These are phyloP conservation scores for Odontomachus brunneus DNA, from an alignment of 1,140 invertebrate species.

Conservation along the genomic window DNA sequence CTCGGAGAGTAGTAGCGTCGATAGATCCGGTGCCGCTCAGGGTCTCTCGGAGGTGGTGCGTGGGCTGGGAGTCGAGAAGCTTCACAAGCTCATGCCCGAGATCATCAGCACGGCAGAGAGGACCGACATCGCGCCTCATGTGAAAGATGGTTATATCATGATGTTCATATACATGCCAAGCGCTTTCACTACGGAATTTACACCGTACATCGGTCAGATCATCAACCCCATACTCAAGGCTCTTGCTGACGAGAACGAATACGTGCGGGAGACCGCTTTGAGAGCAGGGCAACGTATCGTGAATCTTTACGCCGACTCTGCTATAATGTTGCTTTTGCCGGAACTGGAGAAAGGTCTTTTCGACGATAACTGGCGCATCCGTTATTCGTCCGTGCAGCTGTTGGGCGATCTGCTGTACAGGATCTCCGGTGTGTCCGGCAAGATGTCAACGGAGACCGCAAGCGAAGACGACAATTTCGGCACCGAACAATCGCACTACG, in stretches of 20 bases:
- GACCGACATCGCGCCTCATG: constrained; percentile 97
- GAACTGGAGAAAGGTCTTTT: constrained; percentile 97
- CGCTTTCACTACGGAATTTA: constrained; percentile 97
- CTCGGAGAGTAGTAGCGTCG: constrained; percentile 97
- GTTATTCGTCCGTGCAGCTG: constrained; percentile 97
- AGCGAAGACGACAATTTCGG: constrained; percentile 99
- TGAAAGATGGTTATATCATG: constrained; percentile 99
- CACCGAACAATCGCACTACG: constrained; percentile 97
- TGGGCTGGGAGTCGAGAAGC: constrained; percentile 96
- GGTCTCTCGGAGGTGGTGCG: constrained; percentile 97
- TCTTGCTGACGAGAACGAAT: constrained; percentile 99
- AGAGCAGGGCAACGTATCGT: constrained; percentile 99
- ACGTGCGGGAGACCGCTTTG: constrained; percentile 98
- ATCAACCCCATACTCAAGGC: constrained; percentile 99
- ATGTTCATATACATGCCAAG: constrained; percentile 99
- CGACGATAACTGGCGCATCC: constrained; percentile 99
- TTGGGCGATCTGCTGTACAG: constrained; percentile 98
- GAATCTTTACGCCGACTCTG: constrained; percentile 97
- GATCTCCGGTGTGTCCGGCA: constrained; percentile 98
- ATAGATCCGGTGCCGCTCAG: constrained; percentile 99
- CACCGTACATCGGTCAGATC: constrained; percentile 98
- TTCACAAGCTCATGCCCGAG: constrained; percentile 99
- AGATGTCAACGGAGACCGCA: constrained; percentile 99
- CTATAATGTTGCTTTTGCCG: constrained; percentile 96
- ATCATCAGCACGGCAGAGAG: constrained; percentile 98